Evolutionary conservation across 2,888 invertebrate genomes (phyloP).

Genomic region (Ptychoptera contaminata): DNA sequence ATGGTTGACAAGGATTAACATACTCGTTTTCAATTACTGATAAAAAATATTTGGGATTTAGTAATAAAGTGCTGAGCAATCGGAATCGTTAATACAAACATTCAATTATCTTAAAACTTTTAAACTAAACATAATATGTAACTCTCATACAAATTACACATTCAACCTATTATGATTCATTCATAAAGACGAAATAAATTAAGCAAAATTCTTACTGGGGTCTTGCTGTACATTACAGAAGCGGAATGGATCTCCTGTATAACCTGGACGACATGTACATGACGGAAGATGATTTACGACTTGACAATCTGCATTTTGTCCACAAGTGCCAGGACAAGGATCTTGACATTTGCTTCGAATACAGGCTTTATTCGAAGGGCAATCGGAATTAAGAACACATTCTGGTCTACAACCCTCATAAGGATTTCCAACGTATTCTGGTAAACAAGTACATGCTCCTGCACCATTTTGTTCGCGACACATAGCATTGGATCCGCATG

Average conservation of each 20-base stretch:
- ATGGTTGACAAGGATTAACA: slow-evolving; percentile 32
- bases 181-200: no score
- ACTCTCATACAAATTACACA: no score
- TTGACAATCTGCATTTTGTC: slow-evolving; percentile 55
- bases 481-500: slow-evolving; percentile 65
- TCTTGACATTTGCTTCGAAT: slow-evolving; percentile 56
- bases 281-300: slow-evolving; percentile 54
- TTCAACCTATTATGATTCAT: no score
- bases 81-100: no score
- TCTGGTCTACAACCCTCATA: slow-evolving; percentile 62
- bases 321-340: slow-evolving; percentile 66
- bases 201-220: slow-evolving; percentile 31
- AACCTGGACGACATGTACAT: slow-evolving; percentile 51
- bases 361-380: slow-evolving; percentile 52
- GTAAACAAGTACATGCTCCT: slow-evolving; percentile 54
- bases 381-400: slow-evolving; percentile 55
- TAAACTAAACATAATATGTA: no score
- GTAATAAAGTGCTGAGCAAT: no score
- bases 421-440: slow-evolving; percentile 60
- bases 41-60: no score
- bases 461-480: slow-evolving; percentile 48
- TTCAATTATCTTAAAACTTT: no score
- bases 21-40: slow-evolving; percentile 19
- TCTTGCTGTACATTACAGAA: slow-evolving; percentile 35
- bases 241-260: slow-evolving; percentile 59